Evolutionary conservation across 2,888 invertebrate species (phyloP).

Genomic region (Heteromurus nitidus): DNA sequence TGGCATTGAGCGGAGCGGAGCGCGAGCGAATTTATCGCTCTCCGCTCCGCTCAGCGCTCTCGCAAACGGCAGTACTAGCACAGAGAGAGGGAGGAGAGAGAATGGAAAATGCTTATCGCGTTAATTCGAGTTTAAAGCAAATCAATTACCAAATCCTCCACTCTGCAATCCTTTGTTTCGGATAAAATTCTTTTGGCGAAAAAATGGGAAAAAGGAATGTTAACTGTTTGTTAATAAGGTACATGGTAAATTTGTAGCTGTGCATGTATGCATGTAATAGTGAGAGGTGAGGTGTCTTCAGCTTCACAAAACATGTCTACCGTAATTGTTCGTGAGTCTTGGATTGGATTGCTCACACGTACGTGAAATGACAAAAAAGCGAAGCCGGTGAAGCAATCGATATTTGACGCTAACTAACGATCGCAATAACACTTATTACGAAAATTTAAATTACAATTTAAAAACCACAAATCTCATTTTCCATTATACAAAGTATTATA

Average conservation of each 20-base stretch:
- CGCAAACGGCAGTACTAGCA: too few species aligned
- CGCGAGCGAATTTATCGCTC: too few species aligned
- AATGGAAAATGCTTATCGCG: neutral
- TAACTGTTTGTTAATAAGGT: too few species aligned
- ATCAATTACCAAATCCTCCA: constrained; percentile 37
- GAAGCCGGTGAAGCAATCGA: constrained; percentile 7
- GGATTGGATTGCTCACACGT: constrained; percentile 14
- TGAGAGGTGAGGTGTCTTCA: neutral
- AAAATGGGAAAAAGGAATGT: too few species aligned
- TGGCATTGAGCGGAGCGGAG: too few species aligned
- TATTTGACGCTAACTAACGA: constrained; percentile 18
- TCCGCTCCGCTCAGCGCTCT: too few species aligned
- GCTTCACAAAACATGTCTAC: neutral
- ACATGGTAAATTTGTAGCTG: neutral
- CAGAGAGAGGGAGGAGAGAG: too few species aligned
- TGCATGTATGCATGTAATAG: too few species aligned
- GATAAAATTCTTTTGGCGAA: constrained; percentile 11
- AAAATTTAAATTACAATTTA: constrained; percentile 36
- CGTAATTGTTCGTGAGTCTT: neutral
- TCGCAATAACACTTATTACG: constrained; percentile 24
- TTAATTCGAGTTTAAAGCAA: constrained; percentile 33
- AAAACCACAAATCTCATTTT: constrained; percentile 16
- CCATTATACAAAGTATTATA: neutral
- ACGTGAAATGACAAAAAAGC: constrained; percentile 19
- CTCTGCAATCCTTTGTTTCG: constrained; percentile 17